phyloP scores from a whole-genome alignment of 2,797 vertebrate species.

The Semotilus atromaculatus region DNA sequence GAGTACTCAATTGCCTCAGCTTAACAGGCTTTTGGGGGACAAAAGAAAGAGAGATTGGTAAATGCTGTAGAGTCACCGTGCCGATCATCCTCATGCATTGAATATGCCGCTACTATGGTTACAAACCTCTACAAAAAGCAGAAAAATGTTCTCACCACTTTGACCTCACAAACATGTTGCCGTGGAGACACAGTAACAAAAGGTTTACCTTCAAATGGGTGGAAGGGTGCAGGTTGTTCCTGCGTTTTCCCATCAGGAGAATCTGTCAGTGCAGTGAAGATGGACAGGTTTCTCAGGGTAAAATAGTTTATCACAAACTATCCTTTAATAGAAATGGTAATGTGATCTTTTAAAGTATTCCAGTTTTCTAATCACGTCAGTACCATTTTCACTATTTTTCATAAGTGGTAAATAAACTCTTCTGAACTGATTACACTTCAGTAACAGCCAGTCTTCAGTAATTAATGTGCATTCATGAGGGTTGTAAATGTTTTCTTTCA shows the following conservation, averaged over 20 bases:
- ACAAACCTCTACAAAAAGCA: constrained; percentile 63
- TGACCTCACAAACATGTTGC: constrained; percentile 64
- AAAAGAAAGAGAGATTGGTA: constrained; percentile 61
- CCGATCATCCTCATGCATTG: constrained; percentile 65
- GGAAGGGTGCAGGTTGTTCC: constrained; percentile 53
- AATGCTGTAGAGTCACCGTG: constrained; percentile 65
- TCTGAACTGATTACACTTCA: not conserved
- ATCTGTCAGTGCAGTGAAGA: constrained; percentile 68
- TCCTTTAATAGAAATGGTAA: constrained; percentile 10
- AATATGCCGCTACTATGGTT: constrained; percentile 65
- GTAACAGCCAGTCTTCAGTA: not conserved
- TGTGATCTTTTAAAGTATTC: constrained; percentile 16
- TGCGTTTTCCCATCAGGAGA: constrained; percentile 63
- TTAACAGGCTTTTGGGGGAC: not conserved
- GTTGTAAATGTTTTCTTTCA: not conserved
- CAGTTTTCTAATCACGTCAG: not conserved
- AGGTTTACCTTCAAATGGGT: constrained; percentile 57
- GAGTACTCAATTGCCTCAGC: constrained; percentile 18
- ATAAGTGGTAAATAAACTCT: not conserved
- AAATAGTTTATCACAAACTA: not conserved
- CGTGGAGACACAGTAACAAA: constrained; percentile 62
- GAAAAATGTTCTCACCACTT: constrained; percentile 68
- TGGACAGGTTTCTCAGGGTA: constrained; percentile 39
- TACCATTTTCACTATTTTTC: constrained; percentile 1
- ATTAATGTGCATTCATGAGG: not conserved